Evolutionary conservation across 2,113 vertebrate species (phyloP).

Genomic region (Seriola dumerili): DNA sequence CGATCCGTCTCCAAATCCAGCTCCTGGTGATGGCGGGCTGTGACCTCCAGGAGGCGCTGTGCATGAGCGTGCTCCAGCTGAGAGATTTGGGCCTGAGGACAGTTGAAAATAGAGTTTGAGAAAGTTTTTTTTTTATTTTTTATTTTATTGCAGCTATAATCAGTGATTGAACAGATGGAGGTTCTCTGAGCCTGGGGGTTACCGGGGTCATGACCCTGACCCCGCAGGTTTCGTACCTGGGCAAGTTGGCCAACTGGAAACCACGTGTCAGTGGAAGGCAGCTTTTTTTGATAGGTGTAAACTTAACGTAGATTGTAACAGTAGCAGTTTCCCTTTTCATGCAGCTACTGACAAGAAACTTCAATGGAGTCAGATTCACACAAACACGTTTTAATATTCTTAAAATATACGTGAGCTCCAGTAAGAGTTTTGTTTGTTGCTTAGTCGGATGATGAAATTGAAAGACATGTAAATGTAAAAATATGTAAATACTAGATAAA

Average conservation of each 20-base stretch:
- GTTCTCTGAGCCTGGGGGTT: conserved; percentile 1
- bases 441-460: conserved; percentile 5
- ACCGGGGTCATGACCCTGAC: conserved; percentile 1
- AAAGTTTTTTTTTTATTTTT: neutral
- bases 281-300: neutral
- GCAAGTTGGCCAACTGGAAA: neutral
- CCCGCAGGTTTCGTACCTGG: neutral
- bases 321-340: neutral
- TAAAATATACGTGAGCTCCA: no score
- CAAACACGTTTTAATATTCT: neutral
- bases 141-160: neutral
- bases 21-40: conserved; percentile 80
- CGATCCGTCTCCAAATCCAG: conserved; percentile 74
- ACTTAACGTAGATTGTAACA: neutral
- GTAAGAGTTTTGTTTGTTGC: neutral
- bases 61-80: conserved; percentile 80
- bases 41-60: conserved; percentile 83
- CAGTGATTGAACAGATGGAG: neutral
- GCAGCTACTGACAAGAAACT: neutral
- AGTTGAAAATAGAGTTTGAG: conserved; percentile 12
- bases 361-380: neutral
- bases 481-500: neutral
- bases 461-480: neutral
- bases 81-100: conserved; percentile 76
- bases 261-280: neutral